Percentiles rank a stretch among this genome's conserved stretches.
Evolutionary conservation across 2,888 invertebrate species (phyloP).

Genomic region (Stegana nigrithorax): DNA sequence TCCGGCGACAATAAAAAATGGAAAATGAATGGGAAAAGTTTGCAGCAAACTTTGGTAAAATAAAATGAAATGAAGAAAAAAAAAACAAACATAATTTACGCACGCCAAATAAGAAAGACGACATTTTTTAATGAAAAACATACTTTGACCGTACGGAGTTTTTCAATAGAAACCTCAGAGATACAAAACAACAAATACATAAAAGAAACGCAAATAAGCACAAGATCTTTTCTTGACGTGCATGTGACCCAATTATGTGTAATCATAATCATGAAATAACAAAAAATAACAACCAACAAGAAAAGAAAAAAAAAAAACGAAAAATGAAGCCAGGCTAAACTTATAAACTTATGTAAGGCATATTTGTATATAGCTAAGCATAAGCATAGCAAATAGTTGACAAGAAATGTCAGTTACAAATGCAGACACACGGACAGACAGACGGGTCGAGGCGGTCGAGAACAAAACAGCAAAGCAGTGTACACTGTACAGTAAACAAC

Average conservation of each 20-base stretch:
- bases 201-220: constrained; percentile 25
- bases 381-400: background rate
- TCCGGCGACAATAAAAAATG: constrained; percentile 18
- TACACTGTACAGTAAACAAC: too few relatives aligned
- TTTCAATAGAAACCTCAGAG: too few relatives aligned
- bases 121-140: constrained; percentile 56
- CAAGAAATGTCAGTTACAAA: constrained; percentile 43
- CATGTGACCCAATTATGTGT: constrained; percentile 58
- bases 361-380: background rate
- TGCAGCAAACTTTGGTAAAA: background rate
- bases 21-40: constrained; percentile 20
- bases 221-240: constrained; percentile 47
- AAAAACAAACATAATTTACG: constrained; percentile 44
- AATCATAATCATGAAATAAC: constrained; percentile 51
- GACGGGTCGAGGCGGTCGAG: too few relatives aligned
- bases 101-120: constrained; percentile 38
- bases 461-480: too few relatives aligned
- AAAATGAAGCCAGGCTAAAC: constrained; percentile 5
- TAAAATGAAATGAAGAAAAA: constrained; percentile 50
- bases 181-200: constrained; percentile 20
- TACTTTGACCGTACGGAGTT: constrained; percentile 23
- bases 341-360: background rate
- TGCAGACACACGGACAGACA: background rate
- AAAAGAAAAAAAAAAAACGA: constrained; percentile 22
- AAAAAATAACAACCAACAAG: too few relatives aligned